These are phyloP conservation scores for Chalcosyrphus nemorum DNA, from an alignment of 2,888 invertebrate genomes.

Conservation along the genomic window DNA sequence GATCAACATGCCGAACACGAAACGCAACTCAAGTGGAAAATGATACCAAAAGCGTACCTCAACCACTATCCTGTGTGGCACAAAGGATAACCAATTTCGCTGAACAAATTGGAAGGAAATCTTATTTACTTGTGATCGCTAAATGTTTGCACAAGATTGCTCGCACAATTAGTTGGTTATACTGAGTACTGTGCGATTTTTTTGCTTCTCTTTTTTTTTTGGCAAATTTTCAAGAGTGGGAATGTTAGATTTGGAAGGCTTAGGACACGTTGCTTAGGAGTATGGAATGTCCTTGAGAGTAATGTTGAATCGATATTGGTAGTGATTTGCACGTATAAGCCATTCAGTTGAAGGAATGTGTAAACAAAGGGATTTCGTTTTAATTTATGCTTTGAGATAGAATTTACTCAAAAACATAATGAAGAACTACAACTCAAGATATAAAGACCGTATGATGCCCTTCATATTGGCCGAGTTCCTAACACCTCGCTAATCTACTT, in stretches of 20 bases:
- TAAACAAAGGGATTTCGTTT: not conserved
- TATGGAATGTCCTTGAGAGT: not conserved
- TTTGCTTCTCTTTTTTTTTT: not conserved
- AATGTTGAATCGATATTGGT: not conserved
- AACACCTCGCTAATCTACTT: not conserved
- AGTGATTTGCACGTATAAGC: not conserved
- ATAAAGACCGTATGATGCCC: too few relatives aligned
- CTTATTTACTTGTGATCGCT: slow-evolving; percentile 25
- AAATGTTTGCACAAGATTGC: slow-evolving; percentile 1
- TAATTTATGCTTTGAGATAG: not conserved
- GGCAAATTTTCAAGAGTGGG: not conserved
- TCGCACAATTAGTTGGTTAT: slow-evolving; percentile 13
- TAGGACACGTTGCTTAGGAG: not conserved
- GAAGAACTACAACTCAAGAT: too few relatives aligned
- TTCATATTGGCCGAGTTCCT: too few relatives aligned
- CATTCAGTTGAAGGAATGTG: not conserved
- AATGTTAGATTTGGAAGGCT: not conserved
- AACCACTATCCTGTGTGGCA: not conserved
- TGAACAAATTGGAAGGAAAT: slow-evolving; percentile 21
- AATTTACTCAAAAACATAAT: not conserved
- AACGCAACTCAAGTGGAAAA: slow-evolving; percentile 17
- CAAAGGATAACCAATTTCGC: slow-evolving; percentile 17
- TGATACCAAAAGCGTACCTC: not conserved
- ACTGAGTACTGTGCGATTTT: not conserved
- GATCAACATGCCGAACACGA: slow-evolving; percentile 5